Conservation (phyloP, 2,888 invertebrate species). For the Orthosia incerta region DNA sequence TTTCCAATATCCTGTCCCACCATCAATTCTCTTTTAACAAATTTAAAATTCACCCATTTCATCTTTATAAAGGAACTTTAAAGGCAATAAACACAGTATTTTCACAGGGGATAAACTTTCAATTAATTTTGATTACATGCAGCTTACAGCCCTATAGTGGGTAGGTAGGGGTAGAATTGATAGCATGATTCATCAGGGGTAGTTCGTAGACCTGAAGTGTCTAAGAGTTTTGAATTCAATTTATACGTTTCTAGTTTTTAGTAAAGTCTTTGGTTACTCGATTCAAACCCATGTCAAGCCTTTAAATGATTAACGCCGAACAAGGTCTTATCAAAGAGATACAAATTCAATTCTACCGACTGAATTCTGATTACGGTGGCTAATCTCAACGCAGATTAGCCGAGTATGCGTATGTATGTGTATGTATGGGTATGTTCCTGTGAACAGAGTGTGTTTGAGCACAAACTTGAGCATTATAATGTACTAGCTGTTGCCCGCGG, state of each 20-base stretch:
- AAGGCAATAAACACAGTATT: slow-evolving; percentile 23
- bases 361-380: no score
- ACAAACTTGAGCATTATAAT: no score
- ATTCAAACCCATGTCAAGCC: no score
- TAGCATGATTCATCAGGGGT: slow-evolving; percentile 27
- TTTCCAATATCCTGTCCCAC: not conserved
- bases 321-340: not conserved
- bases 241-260: not conserved
- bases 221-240: not conserved
- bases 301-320: not conserved
- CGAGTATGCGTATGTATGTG: no score
- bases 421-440: no score
- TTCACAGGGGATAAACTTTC: slow-evolving; percentile 24
- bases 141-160: slow-evolving; percentile 33
- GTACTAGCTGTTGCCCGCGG: no score
- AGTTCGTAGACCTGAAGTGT: not conserved
- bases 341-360: not conserved
- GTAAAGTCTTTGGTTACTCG: no score
- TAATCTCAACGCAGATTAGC: no score
- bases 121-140: slow-evolving; percentile 47
- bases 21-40: not conserved
- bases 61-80: not conserved
- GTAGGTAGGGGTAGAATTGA: slow-evolving; percentile 23
- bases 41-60: not conserved
- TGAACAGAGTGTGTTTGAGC: no score